A percentile compares a stretch with the other conserved stretches of the same genome.
phyloP scores from a whole-genome alignment of 2,888 invertebrate species.

The Mermis nigrescens region DNA sequence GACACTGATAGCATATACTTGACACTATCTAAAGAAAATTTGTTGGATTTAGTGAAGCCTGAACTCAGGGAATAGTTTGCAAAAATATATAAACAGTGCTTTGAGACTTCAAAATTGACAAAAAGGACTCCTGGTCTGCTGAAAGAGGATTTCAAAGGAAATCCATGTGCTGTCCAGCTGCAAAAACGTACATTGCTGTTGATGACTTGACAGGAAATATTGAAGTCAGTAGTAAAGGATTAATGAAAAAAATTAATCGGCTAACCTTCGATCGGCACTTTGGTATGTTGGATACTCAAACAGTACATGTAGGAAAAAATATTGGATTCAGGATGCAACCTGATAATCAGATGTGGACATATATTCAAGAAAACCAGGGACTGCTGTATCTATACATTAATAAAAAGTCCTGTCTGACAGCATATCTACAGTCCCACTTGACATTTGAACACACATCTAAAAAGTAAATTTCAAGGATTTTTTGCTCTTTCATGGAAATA shows the following conservation, averaged over 20 bases:
- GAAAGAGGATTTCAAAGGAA: not conserved
- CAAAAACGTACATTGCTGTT: not conserved
- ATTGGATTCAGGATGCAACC: not conserved
- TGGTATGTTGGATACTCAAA: not conserved
- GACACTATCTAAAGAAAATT: not conserved
- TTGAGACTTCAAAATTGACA: not conserved
- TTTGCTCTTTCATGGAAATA: too few species aligned
- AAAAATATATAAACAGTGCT: not conserved
- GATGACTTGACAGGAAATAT: not conserved
- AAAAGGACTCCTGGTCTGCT: not conserved
- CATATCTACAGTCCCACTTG: not conserved
- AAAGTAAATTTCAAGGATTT: too few species aligned
- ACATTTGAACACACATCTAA: not conserved
- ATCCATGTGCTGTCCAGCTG: not conserved
- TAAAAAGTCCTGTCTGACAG: not conserved
- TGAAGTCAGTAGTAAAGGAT: not conserved
- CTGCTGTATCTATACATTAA: not conserved
- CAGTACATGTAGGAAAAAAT: not conserved
- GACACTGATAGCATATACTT: not conserved
- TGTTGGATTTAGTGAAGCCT: not conserved
- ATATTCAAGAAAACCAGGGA: not conserved
- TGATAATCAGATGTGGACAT: not conserved
- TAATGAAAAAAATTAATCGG: not conserved
- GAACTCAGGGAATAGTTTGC: not conserved
- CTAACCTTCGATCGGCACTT: not conserved